Percentiles rank a stretch among this genome's conserved stretches.
Conservation (phyloP, 2,797 vertebrate genomes). For the Cyclopterus lumpus region DNA sequence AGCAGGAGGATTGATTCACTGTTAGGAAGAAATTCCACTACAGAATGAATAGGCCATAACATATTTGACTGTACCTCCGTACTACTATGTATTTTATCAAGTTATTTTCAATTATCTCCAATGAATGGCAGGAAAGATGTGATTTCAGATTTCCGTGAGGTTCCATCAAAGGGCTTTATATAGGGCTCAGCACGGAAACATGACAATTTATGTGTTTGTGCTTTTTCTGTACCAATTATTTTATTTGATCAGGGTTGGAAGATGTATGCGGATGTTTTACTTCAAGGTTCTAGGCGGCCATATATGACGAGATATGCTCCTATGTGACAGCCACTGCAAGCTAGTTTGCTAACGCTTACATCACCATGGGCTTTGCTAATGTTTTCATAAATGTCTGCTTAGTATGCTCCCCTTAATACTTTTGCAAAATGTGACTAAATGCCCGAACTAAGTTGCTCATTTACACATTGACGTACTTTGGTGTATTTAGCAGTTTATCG, state of each 20-base stretch:
- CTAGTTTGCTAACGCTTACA: not conserved
- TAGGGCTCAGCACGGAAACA: not conserved
- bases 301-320: not conserved
- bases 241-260: not conserved
- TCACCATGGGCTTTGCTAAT: not conserved
- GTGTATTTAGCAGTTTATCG: not conserved
- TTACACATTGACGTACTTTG: not conserved
- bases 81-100: not conserved
- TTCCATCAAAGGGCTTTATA: constrained; percentile 8
- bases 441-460: not conserved
- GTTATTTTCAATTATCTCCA: constrained; percentile 5
- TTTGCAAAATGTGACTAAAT: not conserved
- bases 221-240: not conserved
- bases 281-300: too few species aligned
- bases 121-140: not conserved
- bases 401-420: not conserved
- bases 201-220: not conserved
- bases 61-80: not conserved
- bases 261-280: not conserved
- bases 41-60: not conserved
- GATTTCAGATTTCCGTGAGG: not conserved
- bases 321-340: not conserved
- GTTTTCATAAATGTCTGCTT: not conserved
- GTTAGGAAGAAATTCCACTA: constrained; percentile 3
- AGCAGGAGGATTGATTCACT: constrained; percentile 13